Conservation (phyloP, 2,888 invertebrate genomes). For the Idaea straminata region DNA sequence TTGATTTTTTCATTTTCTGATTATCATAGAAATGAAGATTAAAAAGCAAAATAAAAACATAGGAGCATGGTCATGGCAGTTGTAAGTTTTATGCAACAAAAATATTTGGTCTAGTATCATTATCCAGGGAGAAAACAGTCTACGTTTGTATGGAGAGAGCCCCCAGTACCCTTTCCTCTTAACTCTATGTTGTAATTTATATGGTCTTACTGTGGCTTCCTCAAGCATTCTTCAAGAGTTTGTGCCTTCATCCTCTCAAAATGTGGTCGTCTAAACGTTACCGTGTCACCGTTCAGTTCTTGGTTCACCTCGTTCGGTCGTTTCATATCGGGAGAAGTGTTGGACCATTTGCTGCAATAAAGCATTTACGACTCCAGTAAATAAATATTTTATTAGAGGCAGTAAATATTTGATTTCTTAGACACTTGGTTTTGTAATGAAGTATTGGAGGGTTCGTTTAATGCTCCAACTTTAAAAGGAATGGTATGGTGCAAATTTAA, state of each 20-base stretch:
- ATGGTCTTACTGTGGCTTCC: slow-evolving; percentile 36
- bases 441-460: background rate
- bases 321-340: slow-evolving; percentile 25
- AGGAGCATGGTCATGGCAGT: too few species aligned
- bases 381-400: slow-evolving; percentile 12
- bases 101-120: too few species aligned
- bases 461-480: background rate
- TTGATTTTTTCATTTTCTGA: too few species aligned
- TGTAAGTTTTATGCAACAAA: too few species aligned
- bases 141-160: too few species aligned
- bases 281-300: slow-evolving; percentile 38
- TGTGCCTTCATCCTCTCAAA: slow-evolving; percentile 35
- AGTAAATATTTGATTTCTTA: slow-evolving; percentile 9
- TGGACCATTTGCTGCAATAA: slow-evolving; percentile 41
- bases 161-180: too few species aligned
- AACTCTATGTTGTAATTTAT: background rate
- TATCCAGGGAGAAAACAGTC: too few species aligned
- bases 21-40: too few species aligned
- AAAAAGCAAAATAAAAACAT: too few species aligned
- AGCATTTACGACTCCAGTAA: slow-evolving; percentile 13
- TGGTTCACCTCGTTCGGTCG: slow-evolving; percentile 12
- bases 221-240: slow-evolving; percentile 40
- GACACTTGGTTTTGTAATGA: background rate
- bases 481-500: background rate
- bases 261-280: slow-evolving; percentile 40